Evolutionary conservation across 2,113 vertebrate genomes (phyloP).

Genomic region (Phylloscopus trochilus): DNA sequence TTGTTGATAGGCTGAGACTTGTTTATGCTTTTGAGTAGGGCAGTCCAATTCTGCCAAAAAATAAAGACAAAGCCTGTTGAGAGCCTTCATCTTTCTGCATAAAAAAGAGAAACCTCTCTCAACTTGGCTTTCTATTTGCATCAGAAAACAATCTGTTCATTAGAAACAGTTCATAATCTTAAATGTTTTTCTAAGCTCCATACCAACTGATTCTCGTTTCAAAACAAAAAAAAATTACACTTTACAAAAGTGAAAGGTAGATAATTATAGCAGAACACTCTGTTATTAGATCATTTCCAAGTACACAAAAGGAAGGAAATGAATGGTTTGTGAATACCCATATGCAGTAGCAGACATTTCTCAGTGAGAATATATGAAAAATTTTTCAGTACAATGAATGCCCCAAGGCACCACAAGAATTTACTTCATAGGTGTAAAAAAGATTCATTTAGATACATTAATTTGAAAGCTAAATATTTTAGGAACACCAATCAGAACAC

Average conservation of each 20-base stretch:
- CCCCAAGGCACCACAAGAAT: not conserved
- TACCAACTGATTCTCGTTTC: not conserved
- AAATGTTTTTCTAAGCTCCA: not conserved
- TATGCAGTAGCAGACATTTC: not conserved
- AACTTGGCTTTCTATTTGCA: slow-evolving; percentile 6
- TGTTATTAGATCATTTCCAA: not conserved
- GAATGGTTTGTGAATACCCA: not conserved
- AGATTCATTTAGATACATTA: not conserved
- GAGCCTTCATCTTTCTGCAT: not conserved
- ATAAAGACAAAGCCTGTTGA: not conserved
- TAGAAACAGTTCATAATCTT: not conserved
- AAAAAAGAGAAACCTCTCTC: not conserved
- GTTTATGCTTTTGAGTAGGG: slow-evolving; percentile 9
- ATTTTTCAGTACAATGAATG: not conserved
- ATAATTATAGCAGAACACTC: not conserved
- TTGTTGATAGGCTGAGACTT: not conserved
- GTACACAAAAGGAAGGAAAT: slow-evolving; percentile 22
- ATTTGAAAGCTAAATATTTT: not conserved
- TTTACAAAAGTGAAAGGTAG: not conserved
- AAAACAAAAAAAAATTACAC: slow-evolving; percentile 8
- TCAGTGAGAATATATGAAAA: not conserved
- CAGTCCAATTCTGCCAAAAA: slow-evolving; percentile 7
- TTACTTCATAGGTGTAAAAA: not conserved
- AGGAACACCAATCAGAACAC: not conserved
- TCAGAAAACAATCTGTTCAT: slow-evolving; percentile 17